These are phyloP conservation scores for Xylocopa sonorina DNA, from an alignment of 1,140 invertebrate genomes.

Conservation along the genomic window DNA sequence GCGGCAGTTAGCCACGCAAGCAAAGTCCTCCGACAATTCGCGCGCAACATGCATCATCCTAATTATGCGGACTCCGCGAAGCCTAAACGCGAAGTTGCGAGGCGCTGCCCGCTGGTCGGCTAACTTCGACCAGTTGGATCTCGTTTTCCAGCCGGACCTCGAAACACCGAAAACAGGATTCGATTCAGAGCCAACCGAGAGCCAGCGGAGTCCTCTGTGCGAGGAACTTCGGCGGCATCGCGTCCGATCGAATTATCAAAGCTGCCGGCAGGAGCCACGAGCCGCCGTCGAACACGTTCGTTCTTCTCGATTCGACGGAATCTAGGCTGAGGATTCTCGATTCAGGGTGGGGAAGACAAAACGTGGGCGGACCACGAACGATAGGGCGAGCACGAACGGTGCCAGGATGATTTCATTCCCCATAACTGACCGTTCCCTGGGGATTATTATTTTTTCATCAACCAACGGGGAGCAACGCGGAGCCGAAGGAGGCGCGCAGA, in stretches of 20 bases:
- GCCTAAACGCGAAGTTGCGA: conserved; percentile 12
- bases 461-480: conserved; percentile 35
- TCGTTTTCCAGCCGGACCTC: conserved; percentile 1
- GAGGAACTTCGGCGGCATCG: neutral
- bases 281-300: neutral
- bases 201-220: no score
- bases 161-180: conserved; percentile 22
- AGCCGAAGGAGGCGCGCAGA: neutral
- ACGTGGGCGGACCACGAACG: conserved; percentile 9
- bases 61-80: conserved; percentile 30
- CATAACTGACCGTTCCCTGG: conserved; percentile 79
- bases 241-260: conserved; percentile 10
- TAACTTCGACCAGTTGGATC: conserved; percentile 23
- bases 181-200: neutral
- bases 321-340: neutral
- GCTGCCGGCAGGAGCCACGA: no score
- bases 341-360: conserved; percentile 18
- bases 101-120: neutral
- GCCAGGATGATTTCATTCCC: conserved; percentile 71
- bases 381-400: conserved; percentile 43
- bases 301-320: neutral
- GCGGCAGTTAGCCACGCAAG: neutral
- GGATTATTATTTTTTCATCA: conserved; percentile 82
- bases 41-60: conserved; percentile 31
- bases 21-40: conserved; percentile 33